Evolutionary conservation across 2,113 vertebrate genomes (phyloP), one percentile per base, ranked within the genome.

Genomic region (Oncorhynchus gorbuscha): DNA sequence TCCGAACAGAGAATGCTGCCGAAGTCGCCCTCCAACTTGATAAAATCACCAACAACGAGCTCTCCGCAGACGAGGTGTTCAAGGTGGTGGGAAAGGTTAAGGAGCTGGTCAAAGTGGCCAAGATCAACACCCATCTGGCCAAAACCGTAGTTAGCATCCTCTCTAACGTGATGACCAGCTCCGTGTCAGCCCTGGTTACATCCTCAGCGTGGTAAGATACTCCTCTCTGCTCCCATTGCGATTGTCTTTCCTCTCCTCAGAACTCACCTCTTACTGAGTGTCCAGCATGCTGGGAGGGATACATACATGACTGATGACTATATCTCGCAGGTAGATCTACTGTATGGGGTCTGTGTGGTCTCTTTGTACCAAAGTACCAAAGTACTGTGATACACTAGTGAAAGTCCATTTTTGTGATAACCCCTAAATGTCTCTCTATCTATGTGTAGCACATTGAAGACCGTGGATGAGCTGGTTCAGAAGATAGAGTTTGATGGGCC

Each of bases 81-180:
- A 92, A 93, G 2, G 95, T 98, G 64, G 95, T 98, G 71, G 91
- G 91, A 5, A 95, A 95, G 79, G 95, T 99, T 59, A 94, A 96
- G 84, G 93, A 95, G 87, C 93, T 99, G 79, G 95, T 99, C 51
- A 95, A 92, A 0, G 89, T 96, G 75, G 94, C 95, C 55, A 94
- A 94, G 86, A 98, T 99, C 73, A 96, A 97, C 89, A 78, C 86
- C 73, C 87, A 91, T 1, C 82, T 99, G 59, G 98, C 97, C 26
- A 93, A 89, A 74, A 95, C 94, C 0, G 94, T 99, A 24, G 93
- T 99, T 86, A 94, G 91, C 71, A 96, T 99, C 87, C 96, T 99
- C 93, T 99, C 98, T 80, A 99, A 99, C 79, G 96, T 99, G 79
- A 93, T 99, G 85, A 94, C 81, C 61, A 96, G 94, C 92, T 93